Evolutionary conservation across 2,888 invertebrate genomes (phyloP), one percentile per base, ranked within the genome.

Genomic region (Nomada fucata): DNA sequence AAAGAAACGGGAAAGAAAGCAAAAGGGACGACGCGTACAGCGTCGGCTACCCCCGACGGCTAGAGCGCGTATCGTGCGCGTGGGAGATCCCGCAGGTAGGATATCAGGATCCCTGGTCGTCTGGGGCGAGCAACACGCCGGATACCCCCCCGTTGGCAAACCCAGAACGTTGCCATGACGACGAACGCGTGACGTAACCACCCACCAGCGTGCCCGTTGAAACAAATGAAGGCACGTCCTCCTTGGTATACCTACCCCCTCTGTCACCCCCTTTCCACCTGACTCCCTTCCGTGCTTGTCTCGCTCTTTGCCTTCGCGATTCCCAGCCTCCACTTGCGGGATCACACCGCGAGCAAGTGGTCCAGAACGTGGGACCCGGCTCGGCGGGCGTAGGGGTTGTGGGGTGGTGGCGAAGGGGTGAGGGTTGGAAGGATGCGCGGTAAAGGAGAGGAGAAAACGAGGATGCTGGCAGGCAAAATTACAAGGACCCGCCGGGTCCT

Each of bases 141-240:
- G 91, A 92, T 91, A 92, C 93, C 92, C 92, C 92, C 91, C 26
- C 26, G 26, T 92, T 90, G 91, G 91, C 90, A 91, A 92, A 90
- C 93, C 90, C 92, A 90, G 92, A 91, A 91, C 90, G 93, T 93
- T 93, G 90, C 93, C 93, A 93, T 93, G 93, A 90, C 92, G 90
- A 93, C 93, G 91, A 91, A 91, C 92, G 90, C 93, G 93, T 93
- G 93, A 93, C 93, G 93, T 93, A 93, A 93, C 93, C 93, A 93
- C 92, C 92, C 92, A 92, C 92, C 89, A 84, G 85, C 90, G 88
- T 92, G 88, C 92, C 92, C 92, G 91, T 89, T 93, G 93, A 93
- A 93, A 93, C 93, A 93, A 93, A 93, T 93, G 93, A 93, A 93
- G 93, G 91, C 93, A 92, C 92, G 92, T 93, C 92, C 91, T 90